phyloP scores from a whole-genome alignment of 2,797 vertebrate species.

The Typhlichthys eigenmanni region DNA sequence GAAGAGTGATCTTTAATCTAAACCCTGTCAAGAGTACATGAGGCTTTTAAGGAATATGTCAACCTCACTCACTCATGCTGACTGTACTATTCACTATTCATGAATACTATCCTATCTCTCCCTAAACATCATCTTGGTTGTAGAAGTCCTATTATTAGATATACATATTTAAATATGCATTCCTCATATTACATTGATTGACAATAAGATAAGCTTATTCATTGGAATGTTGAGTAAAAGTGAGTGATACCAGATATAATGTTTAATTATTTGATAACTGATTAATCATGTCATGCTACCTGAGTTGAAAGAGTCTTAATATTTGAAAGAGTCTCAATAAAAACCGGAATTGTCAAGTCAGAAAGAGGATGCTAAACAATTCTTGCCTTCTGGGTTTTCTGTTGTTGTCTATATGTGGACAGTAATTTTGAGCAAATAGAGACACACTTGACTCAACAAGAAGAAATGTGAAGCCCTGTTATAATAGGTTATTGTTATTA shows the following conservation, averaged over 20 bases:
- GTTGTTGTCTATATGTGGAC: slow-evolving; percentile 27
- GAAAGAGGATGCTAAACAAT: slow-evolving; percentile 27
- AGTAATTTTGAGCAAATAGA: slow-evolving; percentile 13
- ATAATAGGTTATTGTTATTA: slow-evolving; percentile 4
- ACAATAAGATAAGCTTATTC: slow-evolving; percentile 22
- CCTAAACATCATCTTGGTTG: slow-evolving; percentile 12
- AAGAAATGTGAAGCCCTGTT: slow-evolving; percentile 1
- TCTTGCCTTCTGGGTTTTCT: slow-evolving; percentile 20
- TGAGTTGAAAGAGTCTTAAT: slow-evolving; percentile 36
- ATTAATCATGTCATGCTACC: slow-evolving; percentile 64
- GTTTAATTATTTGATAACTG: slow-evolving; percentile 47
- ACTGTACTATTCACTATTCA: slow-evolving; percentile 4
- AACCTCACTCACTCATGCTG: slow-evolving; percentile 6
- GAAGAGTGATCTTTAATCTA: slow-evolving; percentile 15
- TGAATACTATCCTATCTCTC: slow-evolving; percentile 3
- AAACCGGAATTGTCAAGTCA: slow-evolving; percentile 54
- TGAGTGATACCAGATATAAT: slow-evolving; percentile 48
- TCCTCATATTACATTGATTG: slow-evolving; percentile 26
- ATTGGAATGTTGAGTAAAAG: slow-evolving; percentile 36
- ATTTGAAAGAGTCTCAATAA: slow-evolving; percentile 54
- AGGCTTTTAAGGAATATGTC: slow-evolving; percentile 12
- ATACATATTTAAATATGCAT: slow-evolving; percentile 7
- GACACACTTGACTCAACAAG: slow-evolving; percentile 3
- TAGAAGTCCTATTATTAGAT: slow-evolving; percentile 26
- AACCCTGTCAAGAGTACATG: slow-evolving; percentile 18